Evolutionary conservation across 1,140 invertebrate genomes (phyloP).

Genomic region (Spodoptera litura): DNA sequence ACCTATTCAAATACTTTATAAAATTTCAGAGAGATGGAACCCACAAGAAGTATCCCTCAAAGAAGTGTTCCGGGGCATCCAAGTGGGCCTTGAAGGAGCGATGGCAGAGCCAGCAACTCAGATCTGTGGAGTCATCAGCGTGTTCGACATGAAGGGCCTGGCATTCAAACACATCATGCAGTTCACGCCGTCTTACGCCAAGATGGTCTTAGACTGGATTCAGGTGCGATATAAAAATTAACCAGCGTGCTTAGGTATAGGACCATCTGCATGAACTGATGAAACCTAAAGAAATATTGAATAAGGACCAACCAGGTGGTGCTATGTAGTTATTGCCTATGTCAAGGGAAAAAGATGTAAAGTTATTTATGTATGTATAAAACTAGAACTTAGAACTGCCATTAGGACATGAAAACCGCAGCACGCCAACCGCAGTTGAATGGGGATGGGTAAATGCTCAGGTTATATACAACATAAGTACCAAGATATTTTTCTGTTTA

Average conservation of each 20-base stretch:
- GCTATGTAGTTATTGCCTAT: too few relatives aligned
- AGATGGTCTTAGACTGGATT: constrained; percentile 92
- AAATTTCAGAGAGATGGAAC: constrained; percentile 91
- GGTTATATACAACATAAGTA: too few relatives aligned
- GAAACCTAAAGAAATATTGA: too few relatives aligned
- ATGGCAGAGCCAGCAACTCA: constrained; percentile 92
- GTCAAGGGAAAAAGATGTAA: too few relatives aligned
- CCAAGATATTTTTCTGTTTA: too few relatives aligned
- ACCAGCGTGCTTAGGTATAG: not conserved
- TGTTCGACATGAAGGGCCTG: constrained; percentile 94
- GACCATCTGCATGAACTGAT: too few relatives aligned
- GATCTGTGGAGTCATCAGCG: constrained; percentile 90
- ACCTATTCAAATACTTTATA: constrained; percentile 31
- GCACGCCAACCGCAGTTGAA: too few relatives aligned
- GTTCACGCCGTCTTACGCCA: constrained; percentile 93
- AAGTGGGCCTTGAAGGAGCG: constrained; percentile 91
- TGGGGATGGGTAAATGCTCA: too few relatives aligned
- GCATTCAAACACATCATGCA: constrained; percentile 92
- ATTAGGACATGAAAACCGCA: too few relatives aligned
- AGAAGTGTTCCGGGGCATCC: constrained; percentile 92
- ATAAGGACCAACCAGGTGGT: too few relatives aligned
- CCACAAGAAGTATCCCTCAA: constrained; percentile 90
- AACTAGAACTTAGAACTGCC: too few relatives aligned
- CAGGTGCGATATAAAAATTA: constrained; percentile 79
- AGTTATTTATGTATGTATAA: too few relatives aligned